Percentiles rank a stretch among this genome's conserved stretches.
These are phyloP conservation scores for Coptodon rendalli DNA, from an alignment of 2,113 vertebrate genomes.

Conservation along the genomic window DNA sequence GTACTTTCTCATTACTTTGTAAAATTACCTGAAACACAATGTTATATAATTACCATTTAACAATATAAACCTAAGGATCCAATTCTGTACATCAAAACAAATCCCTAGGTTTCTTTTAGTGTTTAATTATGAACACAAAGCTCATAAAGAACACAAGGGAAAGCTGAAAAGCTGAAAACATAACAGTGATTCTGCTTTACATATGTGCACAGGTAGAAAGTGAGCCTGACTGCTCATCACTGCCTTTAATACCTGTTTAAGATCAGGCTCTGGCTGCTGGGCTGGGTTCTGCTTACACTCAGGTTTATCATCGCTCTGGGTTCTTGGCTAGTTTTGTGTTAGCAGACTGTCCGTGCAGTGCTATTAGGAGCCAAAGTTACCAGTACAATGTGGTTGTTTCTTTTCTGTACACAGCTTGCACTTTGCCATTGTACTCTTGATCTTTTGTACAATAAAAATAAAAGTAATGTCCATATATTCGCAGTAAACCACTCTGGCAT, in stretches of 20 bases:
- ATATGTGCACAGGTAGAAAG: not conserved
- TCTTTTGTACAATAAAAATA: not conserved
- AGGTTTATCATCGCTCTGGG: not conserved
- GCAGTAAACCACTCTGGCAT: not conserved
- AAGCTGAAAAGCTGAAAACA: not conserved
- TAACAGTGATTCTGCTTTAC: not conserved
- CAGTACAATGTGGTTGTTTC: not conserved
- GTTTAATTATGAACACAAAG: not conserved
- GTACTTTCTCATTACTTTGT: not conserved
- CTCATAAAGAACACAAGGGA: not conserved
- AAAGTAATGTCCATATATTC: not conserved
- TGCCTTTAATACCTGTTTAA: not conserved
- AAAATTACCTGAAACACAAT: not conserved
- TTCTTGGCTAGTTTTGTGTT: not conserved
- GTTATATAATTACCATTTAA: not conserved
- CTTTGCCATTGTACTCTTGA: not conserved
- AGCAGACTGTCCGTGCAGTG: not conserved
- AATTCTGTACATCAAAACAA: not conserved
- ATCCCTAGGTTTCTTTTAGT: not conserved
- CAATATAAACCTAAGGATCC: not conserved
- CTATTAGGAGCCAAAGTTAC: not conserved
- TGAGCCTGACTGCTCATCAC: not conserved
- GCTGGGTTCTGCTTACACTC: not conserved
- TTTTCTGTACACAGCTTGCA: not conserved
- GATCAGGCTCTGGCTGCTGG: not conserved